phyloP scores from a whole-genome alignment of 2,113 vertebrate species.

The Lontra canadensis region DNA sequence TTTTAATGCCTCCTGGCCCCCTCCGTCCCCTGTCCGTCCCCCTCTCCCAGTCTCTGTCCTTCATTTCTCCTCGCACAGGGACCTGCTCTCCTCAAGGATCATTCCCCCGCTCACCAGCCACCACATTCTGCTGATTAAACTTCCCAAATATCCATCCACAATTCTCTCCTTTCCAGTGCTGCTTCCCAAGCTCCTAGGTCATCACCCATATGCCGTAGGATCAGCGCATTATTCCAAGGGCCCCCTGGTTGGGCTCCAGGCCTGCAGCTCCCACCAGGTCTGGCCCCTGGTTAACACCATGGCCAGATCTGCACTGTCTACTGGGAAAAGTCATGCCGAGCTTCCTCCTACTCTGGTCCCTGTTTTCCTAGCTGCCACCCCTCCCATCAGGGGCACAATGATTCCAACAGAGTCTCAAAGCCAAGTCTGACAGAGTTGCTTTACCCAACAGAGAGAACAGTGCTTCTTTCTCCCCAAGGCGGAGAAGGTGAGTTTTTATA shows the following conservation, averaged over 20 bases:
- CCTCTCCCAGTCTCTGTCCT: neutral
- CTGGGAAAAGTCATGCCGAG: neutral
- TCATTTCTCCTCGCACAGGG: neutral
- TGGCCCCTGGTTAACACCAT: fast-evolving
- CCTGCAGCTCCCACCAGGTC: neutral
- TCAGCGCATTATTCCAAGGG: neutral
- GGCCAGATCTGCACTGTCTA: neutral
- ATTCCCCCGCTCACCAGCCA: neutral
- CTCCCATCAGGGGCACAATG: too few species aligned
- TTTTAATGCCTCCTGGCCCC: neutral
- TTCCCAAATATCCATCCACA: neutral
- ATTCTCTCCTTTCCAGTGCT: neutral
- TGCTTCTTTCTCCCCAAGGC: neutral
- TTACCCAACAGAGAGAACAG: neutral
- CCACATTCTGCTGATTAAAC: neutral
- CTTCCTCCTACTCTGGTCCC: neutral
- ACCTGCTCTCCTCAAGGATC: neutral
- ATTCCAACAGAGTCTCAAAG: neutral
- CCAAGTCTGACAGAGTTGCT: neutral
- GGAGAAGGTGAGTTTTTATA: neutral
- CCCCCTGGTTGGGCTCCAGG: neutral
- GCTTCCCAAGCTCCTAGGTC: neutral
- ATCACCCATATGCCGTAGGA: neutral
- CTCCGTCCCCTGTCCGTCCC: neutral
- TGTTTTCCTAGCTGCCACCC: neutral